Evolutionary conservation across 35 echinoderm and acorn worm species (phyloP), one percentile per base, ranked within the genome.

Genomic region (Eucidaris tribuloides): DNA sequence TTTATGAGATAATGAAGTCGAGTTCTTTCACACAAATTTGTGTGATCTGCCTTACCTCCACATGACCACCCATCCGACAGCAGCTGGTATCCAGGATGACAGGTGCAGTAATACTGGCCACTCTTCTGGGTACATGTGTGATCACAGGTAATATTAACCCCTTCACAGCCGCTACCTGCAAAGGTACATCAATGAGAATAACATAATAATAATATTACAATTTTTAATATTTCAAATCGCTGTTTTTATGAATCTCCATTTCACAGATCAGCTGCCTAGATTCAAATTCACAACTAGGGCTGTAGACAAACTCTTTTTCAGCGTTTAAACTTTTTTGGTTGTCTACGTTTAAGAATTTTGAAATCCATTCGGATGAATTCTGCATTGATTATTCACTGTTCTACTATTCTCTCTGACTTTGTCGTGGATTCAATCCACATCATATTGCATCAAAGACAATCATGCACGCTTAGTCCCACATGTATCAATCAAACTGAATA

Each of bases 21-120:
- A n/a, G n/a, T n/a, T n/a, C n/a, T n/a, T n/a, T n/a, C n/a, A n/a
- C 9, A 66, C 9, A 7, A 6, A 78, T 20, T 7, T 18, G 45
- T 78, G 72, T 32, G 58, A 25, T 36, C 27, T 0, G 14, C 66
- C 65, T 58, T 58, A 89, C 87, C 87, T 31, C 22, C 25, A 71
- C 87, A 89, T 25, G 79, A 44, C 30, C 50, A 28, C 0, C 80
- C 62, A 76, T 89, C 48, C n/a, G 45, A 25, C 6, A 76, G 79
- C 14, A 89, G 23, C 62, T 57, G 61, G 48, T 76, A 89, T 3
- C 87, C 87, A 13, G 43, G 31, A 25, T 64, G 35, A 83, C 87
- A 89, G 49, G 61, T 89, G 20, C 87, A 89, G 46, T 81, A 83
- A 22, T 54, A 25, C 0, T 39, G 62, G 30, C 58, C 30, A 27